Base-by-base conservation (phyloP, 2,888 invertebrate genomes). In the Hoplodrina blanda region DNA sequence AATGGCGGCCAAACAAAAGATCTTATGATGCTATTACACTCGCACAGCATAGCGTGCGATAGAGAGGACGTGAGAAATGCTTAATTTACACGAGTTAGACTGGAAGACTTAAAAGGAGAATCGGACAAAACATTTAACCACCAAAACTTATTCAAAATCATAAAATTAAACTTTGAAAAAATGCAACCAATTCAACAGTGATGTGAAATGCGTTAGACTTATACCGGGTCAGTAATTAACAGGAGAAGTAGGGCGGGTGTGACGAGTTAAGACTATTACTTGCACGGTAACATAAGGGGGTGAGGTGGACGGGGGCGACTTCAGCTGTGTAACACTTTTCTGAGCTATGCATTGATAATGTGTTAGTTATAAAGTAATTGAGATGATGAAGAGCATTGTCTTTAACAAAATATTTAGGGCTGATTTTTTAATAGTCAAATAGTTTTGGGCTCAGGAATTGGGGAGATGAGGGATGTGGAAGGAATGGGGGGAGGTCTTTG, bases 151-250 rank as follows among this genome's bases (percentile, higher is more conserved):
- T n/a, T n/a, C n/a, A n/a, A 41, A 41, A 41, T 13, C 10, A 13
- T 41, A 11, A 33, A 7, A 30, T 2, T n/a, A 20, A 8, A 7
- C 8, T 3, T n/a, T 7, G 11, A 41, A 1, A 60, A 61, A 73
- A 66, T 55, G 50, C 46, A 76, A 60, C 19, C 44, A 64, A 63
- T 57, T 50, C 33, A 30, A 46, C 50, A 67, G 1, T 25, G 54
- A 59, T 41, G 41, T 65, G 19, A 62, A 69, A 62, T 50, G 67
- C 49, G 30, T 62, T 52, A 59, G 46, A 73, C 68, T 72, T 52
- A 69, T 63, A 62, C 56, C 62, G 69, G 80, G 82, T 81, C 78
- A 80, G 81, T 79, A 80, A 85, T 77, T 80, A 85, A 77, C 59
- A 62, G 62, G 73, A 76, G 68, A 81, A 83, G 69, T 75, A 65